These are phyloP conservation scores for Dasysyrphus tricinctus DNA, from an alignment of 2,888 invertebrate species.

Conservation along the genomic window DNA sequence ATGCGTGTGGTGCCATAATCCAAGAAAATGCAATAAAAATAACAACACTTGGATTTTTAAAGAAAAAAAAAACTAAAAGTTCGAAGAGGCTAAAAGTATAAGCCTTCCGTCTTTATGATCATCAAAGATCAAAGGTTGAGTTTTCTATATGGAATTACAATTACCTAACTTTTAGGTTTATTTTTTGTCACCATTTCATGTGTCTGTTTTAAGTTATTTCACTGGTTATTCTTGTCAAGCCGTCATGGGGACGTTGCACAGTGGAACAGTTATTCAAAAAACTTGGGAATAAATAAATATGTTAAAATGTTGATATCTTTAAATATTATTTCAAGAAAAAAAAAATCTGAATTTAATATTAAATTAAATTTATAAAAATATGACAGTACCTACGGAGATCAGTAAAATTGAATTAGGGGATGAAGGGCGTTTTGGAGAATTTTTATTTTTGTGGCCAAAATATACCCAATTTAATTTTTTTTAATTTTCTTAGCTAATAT, in stretches of 20 bases:
- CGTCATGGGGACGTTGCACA: not conserved
- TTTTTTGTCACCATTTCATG: conserved; percentile 9
- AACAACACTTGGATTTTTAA: not conserved
- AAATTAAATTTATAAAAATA: too few species aligned
- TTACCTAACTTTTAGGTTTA: not conserved
- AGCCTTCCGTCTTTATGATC: conserved; percentile 18
- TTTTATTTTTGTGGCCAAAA: too few species aligned
- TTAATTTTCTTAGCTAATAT: too few species aligned
- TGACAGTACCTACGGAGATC: too few species aligned
- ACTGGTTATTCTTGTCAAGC: not conserved
- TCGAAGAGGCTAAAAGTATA: conserved; percentile 16
- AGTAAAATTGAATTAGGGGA: too few species aligned
- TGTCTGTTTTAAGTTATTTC: not conserved
- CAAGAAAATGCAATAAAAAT: conserved; percentile 21
- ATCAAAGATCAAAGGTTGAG: conserved; percentile 23
- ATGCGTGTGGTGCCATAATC: conserved; percentile 4
- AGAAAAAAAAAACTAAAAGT: not conserved
- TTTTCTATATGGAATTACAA: conserved; percentile 19
- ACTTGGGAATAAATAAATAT: not conserved
- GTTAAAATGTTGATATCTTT: not conserved
- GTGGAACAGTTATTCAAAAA: not conserved
- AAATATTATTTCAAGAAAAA: too few species aligned
- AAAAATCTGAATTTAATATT: too few species aligned
- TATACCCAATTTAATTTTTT: too few species aligned
- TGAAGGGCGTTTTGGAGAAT: too few species aligned